phyloP scores from a whole-genome alignment of 2,888 invertebrate genomes.

The Drosophila nr. perissopoda region DNA sequence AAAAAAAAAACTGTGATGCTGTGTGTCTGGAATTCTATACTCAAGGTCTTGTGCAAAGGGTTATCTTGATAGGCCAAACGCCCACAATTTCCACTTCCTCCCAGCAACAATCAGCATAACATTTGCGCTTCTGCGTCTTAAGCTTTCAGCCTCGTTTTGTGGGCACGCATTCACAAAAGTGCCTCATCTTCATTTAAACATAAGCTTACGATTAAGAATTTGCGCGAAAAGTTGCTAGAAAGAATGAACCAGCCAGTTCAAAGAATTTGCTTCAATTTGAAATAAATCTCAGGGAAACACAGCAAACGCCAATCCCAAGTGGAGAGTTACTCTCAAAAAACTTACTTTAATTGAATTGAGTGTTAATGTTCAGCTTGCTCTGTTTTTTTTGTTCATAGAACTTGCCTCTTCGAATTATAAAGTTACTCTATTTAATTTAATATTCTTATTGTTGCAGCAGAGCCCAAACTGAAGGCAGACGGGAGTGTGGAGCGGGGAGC shows the following conservation, averaged over 20 bases:
- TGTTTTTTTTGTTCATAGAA: not conserved
- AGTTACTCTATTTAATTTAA: constrained; percentile 4
- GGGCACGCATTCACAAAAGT: constrained; percentile 19
- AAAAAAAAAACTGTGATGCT: not conserved
- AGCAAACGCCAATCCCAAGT: not conserved
- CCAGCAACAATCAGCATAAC: constrained; percentile 21
- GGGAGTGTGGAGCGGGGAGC: no score
- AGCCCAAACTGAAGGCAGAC: constrained; percentile 10
- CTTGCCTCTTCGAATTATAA: not conserved
- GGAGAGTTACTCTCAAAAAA: not conserved
- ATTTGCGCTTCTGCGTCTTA: constrained; percentile 26
- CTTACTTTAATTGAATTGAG: not conserved
- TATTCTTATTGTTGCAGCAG: constrained; percentile 19
- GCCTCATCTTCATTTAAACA: not conserved
- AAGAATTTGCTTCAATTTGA: not conserved
- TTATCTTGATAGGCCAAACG: constrained; percentile 18
- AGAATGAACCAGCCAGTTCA: not conserved
- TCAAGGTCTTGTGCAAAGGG: constrained; percentile 41
- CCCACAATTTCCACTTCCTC: constrained; percentile 34
- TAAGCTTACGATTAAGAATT: not conserved
- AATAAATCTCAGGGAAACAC: not conserved
- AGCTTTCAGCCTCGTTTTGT: not conserved
- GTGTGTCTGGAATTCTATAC: constrained; percentile 21
- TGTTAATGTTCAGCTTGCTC: not conserved
- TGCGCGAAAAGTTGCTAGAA: not conserved